phyloP scores from a whole-genome alignment of 2,888 invertebrate species.

The Heteromyza rotundicornis region DNA sequence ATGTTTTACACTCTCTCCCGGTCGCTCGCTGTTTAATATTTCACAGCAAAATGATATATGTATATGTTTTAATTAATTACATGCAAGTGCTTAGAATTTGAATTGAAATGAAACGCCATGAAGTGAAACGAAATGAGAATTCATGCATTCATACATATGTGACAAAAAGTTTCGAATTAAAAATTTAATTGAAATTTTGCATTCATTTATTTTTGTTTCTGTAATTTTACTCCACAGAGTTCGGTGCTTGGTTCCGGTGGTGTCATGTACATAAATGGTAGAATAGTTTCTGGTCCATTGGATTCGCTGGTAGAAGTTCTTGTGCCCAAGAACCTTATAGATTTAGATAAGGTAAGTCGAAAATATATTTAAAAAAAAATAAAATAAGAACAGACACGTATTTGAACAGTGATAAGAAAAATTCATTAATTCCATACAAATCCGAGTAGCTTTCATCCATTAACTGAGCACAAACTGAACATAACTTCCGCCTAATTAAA shows the following conservation, averaged over 20 bases:
- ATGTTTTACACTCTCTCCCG: too few relatives aligned
- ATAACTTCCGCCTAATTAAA: too few relatives aligned
- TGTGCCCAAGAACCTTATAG: constrained; percentile 56
- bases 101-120: neutral
- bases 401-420: too few relatives aligned
- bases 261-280: constrained; percentile 61
- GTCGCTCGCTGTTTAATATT: too few relatives aligned
- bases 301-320: constrained; percentile 59
- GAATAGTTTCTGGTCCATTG: constrained; percentile 61
- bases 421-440: too few relatives aligned
- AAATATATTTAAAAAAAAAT: constrained; percentile 22
- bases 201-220: neutral
- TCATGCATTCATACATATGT: neutral
- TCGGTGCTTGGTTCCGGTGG: constrained; percentile 60
- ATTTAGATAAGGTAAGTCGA: constrained; percentile 59
- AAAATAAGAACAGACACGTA: too few relatives aligned
- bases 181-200: neutral
- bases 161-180: neutral
- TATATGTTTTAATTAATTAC: constrained; percentile 9
- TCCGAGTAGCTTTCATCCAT: too few relatives aligned
- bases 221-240: constrained; percentile 41
- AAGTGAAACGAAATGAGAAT: too few relatives aligned
- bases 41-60: too few relatives aligned
- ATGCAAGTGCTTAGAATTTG: neutral
- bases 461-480: too few relatives aligned